Evolutionary conservation across 92 coral and sea anemone species (phyloP), one percentile per base, ranked within the genome.

Genomic region (Epizoanthus scotinus): DNA sequence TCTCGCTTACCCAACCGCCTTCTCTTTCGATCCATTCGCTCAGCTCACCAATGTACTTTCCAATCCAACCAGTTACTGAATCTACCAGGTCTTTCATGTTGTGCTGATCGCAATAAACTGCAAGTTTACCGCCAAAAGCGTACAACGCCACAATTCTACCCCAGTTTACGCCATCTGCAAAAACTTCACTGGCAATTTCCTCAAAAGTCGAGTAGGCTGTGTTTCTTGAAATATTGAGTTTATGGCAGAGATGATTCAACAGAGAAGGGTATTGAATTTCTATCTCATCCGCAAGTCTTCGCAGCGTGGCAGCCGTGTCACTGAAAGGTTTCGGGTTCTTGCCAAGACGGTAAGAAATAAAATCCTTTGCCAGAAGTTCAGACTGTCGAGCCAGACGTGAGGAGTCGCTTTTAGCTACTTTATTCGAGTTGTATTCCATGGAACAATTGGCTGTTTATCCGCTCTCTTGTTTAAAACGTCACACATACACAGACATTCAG

Each of bases 71-170:
- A 40, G 92, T 91, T 56, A 96, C 89, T 50, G 73, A 84, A 66
- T 88, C 92, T 28, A 93, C 94, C 77, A 93, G 88, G 49, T 96
- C 99, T 64, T 78, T 65, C 99, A 96, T 93, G 74, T 93, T 92
- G 58, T 93, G 93, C 14, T 93, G 92, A 21, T 89, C 91, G 81
- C 98, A 96, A 59, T 96, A 91, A 44, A 91, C 90, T 34, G 96
- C 99, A 42, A 96, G 92, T 71, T 89, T 87, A 24, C 98, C 99
- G 55, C 99, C 95, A 84, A 96, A 96, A n/a, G 99, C 99, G 78
- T 79, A 96, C 52, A 96, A 60, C 17, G 93, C 99, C 19, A 89
- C 99, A 36, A 96, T 96, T 53, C 99, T 91, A 42, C 99, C 99
- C 99, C 99, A 96, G 85, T 96, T 96, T n/a, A 91, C 50, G 34